A percentile compares a stretch with the other conserved stretches of the same genome.
phyloP scores from a whole-genome alignment of 2,113 vertebrate species.

The Nerophis lumbriciformis region DNA sequence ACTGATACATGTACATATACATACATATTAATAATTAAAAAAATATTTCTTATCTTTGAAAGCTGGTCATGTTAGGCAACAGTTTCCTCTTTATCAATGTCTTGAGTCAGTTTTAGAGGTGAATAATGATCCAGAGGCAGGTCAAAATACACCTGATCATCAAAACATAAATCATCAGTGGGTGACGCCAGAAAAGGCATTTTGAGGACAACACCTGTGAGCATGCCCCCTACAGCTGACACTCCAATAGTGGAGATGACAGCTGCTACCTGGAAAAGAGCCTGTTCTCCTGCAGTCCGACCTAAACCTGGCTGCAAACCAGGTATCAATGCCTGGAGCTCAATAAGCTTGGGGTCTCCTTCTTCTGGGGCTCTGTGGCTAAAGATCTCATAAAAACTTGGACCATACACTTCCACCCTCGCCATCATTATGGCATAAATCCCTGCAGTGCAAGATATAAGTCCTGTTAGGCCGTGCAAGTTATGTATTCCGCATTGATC shows the following conservation, averaged over 20 bases:
- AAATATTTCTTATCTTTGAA: too few species aligned
- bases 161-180: constrained; percentile 68
- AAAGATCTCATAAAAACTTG: constrained; percentile 64
- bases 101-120: constrained; percentile 25
- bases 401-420: constrained; percentile 51
- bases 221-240: constrained; percentile 63
- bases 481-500: constrained; percentile 85
- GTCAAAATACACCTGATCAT: constrained; percentile 74
- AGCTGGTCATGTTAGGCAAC: constrained; percentile 12
- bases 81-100: constrained; percentile 31
- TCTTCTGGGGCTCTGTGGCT: constrained; percentile 43
- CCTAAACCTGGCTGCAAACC: constrained; percentile 60
- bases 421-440: constrained; percentile 63
- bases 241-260: constrained; percentile 57
- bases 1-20: neutral
- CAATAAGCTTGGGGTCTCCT: constrained; percentile 45
- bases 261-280: constrained; percentile 69
- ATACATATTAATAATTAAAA: neutral
- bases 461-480: constrained; percentile 76
- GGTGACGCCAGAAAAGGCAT: constrained; percentile 68
- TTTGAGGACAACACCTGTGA: constrained; percentile 66
- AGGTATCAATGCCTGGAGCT: constrained; percentile 59
- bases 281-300: constrained; percentile 57
- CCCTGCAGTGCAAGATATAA: constrained; percentile 72
- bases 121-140: constrained; percentile 59